Evolutionary conservation across 2,113 vertebrate genomes (phyloP).

Genomic region (Sterrhoptilus dennistouni): DNA sequence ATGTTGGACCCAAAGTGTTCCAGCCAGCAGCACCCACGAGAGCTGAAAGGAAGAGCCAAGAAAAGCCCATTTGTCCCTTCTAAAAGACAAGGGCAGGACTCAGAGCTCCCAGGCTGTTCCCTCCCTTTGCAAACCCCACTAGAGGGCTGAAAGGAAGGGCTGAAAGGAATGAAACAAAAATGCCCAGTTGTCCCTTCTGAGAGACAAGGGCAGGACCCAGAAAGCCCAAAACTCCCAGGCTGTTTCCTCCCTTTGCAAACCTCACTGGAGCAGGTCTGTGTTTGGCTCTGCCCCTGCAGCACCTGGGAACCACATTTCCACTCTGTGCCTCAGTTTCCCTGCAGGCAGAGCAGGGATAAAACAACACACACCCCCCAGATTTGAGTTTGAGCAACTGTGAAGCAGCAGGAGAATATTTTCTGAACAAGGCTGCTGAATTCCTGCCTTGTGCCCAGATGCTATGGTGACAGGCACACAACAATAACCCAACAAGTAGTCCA

Average conservation of each 20-base stretch:
- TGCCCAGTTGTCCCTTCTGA: background rate
- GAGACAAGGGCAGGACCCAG: background rate
- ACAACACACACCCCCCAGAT: background rate
- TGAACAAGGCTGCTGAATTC: background rate
- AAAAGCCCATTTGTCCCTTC: background rate
- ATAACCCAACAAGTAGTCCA: background rate
- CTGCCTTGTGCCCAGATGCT: slow-evolving; percentile 44
- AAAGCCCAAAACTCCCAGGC: background rate
- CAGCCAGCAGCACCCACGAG: background rate
- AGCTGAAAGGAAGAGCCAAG: background rate
- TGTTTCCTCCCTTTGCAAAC: background rate
- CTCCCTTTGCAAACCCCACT: background rate
- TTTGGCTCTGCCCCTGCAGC: background rate
- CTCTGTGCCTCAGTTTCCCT: background rate
- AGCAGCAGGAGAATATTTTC: background rate
- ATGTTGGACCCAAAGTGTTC: fast-evolving
- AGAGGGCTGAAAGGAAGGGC: background rate
- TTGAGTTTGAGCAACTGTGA: background rate
- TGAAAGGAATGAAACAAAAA: no score
- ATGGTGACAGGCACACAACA: slow-evolving; percentile 48
- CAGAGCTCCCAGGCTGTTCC: background rate
- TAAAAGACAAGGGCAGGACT: background rate
- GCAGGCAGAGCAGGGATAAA: background rate
- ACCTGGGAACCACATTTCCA: background rate
- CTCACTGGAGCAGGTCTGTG: fast-evolving